phyloP scores from a whole-genome alignment of 2,797 vertebrate species.

The Pangasius krempfi region DNA sequence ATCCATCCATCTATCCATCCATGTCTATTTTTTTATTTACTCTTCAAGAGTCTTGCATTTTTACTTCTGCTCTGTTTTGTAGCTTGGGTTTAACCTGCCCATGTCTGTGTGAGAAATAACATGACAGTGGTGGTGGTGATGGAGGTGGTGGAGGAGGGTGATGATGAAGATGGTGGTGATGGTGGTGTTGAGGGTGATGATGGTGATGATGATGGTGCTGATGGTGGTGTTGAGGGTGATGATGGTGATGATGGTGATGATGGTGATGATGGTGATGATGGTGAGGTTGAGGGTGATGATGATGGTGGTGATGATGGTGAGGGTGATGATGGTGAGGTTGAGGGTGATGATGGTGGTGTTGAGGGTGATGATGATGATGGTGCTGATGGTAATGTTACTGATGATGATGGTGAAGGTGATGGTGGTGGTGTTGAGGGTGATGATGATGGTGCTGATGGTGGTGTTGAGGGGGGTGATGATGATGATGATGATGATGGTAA shows the following conservation, averaged over 20 bases:
- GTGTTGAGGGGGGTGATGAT: no score
- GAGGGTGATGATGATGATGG: no score
- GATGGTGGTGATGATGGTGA: neutral
- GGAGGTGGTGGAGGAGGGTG: no score
- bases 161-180: conserved; percentile 24
- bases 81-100: neutral
- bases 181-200: neutral
- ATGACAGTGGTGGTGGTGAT: fast-evolving
- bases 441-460: no score
- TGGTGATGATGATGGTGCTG: neutral
- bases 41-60: neutral
- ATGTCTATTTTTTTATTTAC: neutral
- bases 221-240: neutral
- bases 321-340: no score
- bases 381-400: no score
- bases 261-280: neutral
- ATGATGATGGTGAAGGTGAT: no score
- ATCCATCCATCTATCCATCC: no score
- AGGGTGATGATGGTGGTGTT: no score
- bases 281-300: neutral
- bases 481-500: no score
- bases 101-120: neutral
- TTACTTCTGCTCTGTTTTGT: neutral
- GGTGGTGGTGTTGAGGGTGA: no score
- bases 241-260: neutral